Conservation (phyloP, 92 coral and sea anemone species). For the Zoanthus sansibaricus region DNA sequence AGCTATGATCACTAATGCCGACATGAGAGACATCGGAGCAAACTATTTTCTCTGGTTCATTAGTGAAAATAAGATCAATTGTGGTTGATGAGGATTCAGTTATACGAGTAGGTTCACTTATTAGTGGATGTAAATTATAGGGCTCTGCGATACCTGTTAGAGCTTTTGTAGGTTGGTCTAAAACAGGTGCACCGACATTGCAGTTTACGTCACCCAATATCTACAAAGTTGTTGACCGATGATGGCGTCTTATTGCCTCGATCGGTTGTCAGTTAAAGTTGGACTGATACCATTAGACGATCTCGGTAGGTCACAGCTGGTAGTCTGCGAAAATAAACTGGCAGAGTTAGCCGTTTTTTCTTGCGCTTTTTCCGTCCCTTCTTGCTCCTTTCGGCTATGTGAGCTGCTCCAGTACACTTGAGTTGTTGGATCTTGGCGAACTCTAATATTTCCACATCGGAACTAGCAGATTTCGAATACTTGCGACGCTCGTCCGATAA, state of each 20-base stretch:
- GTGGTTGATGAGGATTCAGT: too few relatives aligned
- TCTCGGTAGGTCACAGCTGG: slow-evolving; percentile 27
- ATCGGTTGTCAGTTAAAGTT: slow-evolving; percentile 5
- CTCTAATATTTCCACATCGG: slow-evolving; percentile 18
- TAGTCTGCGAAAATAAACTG: slow-evolving; percentile 9
- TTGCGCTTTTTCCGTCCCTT: slow-evolving; percentile 36
- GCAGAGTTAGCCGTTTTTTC: slow-evolving; percentile 26
- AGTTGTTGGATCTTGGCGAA: slow-evolving; percentile 29
- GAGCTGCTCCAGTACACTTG: slow-evolving; percentile 28
- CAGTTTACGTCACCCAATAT: background rate
- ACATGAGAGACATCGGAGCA: too few relatives aligned
- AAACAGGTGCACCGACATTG: too few relatives aligned
- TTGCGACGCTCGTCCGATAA: slow-evolving; percentile 36
- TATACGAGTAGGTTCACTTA: too few relatives aligned
- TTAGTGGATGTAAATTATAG: too few relatives aligned
- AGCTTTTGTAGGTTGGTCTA: too few relatives aligned
- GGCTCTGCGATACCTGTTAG: too few relatives aligned
- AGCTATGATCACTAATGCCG: too few relatives aligned
- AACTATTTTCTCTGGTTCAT: too few relatives aligned
- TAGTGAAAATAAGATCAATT: too few relatives aligned
- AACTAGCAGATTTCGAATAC: background rate
- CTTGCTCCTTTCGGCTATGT: slow-evolving; percentile 16
- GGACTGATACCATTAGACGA: slow-evolving; percentile 19
- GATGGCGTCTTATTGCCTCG: slow-evolving; percentile 20
- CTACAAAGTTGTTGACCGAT: slow-evolving; percentile 20